Evolutionary conservation across 2,113 vertebrate genomes (phyloP).

Genomic region (Nerophis lumbriciformis): DNA sequence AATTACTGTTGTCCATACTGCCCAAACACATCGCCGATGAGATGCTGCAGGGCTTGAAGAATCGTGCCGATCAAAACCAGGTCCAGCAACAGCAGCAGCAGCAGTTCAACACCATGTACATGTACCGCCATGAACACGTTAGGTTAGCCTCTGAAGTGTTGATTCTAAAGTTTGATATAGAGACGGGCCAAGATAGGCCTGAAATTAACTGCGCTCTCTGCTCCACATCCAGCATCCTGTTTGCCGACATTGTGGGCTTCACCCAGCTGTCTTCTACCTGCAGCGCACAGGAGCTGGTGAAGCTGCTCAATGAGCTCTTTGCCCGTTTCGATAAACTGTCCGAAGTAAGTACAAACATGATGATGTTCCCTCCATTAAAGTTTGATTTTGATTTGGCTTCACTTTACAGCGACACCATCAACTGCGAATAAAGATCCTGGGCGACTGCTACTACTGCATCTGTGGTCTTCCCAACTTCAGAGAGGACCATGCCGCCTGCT

Average conservation of each 20-base stretch:
- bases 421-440: conserved; percentile 92
- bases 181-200: too few species aligned
- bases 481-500: conserved; percentile 89
- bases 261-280: conserved; percentile 90
- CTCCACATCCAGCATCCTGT: conserved; percentile 81
- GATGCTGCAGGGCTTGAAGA: conserved; percentile 96
- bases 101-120: conserved; percentile 99
- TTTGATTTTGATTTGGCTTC: neutral
- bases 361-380: neutral
- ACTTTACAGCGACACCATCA: conserved; percentile 82
- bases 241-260: conserved; percentile 94
- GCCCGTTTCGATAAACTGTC: conserved; percentile 92
- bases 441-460: conserved; percentile 96
- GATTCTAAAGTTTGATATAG: neutral
- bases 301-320: conserved; percentile 91
- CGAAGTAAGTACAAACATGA: conserved; percentile 72
- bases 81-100: conserved; percentile 89
- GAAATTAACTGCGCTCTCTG: too few species aligned
- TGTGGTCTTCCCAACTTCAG: conserved; percentile 90
- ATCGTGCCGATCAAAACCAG: conserved; percentile 83
- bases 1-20: conserved; percentile 90
- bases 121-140: conserved; percentile 96
- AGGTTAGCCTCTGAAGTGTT: conserved; percentile 68
- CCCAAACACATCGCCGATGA: conserved; percentile 96
- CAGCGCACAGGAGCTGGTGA: conserved; percentile 91